Percentiles rank a stretch among this genome's conserved stretches.
Conservation (phyloP, 2,888 invertebrate species). For the Sepioteuthis lessoniana region DNA sequence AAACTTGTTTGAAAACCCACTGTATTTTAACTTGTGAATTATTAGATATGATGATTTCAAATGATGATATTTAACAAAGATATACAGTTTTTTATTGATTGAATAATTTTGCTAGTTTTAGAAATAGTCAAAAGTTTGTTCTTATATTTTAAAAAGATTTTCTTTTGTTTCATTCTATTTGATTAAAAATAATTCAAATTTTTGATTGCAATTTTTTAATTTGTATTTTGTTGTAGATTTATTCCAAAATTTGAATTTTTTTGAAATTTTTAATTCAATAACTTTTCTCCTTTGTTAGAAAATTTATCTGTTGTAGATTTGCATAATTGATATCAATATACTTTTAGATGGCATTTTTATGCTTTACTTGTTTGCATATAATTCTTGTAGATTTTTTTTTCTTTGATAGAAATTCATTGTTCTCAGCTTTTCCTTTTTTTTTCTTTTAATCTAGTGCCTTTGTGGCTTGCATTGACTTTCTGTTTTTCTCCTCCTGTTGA, state of each 20-base stretch:
- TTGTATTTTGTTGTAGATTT: not conserved
- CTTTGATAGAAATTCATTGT: not conserved
- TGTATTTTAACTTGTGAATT: no score
- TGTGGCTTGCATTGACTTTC: not conserved
- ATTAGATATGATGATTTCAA: no score
- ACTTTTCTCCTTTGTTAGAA: not conserved
- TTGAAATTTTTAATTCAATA: not conserved
- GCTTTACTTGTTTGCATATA: not conserved
- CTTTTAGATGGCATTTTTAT: not conserved
- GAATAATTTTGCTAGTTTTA: not conserved
- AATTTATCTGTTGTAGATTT: not conserved
- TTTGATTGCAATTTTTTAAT: not conserved
- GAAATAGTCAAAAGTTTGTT: not conserved
- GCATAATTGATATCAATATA: not conserved
- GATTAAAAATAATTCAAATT: not conserved
- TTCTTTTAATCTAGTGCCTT: not conserved
- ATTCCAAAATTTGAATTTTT: not conserved
- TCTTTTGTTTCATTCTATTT: not conserved
- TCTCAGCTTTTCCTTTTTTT: not conserved
- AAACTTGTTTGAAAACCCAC: no score
- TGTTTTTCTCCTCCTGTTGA: not conserved
- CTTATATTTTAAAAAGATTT: not conserved
- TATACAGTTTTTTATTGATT: no score
- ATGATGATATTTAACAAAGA: no score
- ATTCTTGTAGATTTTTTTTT: not conserved